Conservation (phyloP, 2,888 invertebrate species). For the Priapulus caudatus region DNA sequence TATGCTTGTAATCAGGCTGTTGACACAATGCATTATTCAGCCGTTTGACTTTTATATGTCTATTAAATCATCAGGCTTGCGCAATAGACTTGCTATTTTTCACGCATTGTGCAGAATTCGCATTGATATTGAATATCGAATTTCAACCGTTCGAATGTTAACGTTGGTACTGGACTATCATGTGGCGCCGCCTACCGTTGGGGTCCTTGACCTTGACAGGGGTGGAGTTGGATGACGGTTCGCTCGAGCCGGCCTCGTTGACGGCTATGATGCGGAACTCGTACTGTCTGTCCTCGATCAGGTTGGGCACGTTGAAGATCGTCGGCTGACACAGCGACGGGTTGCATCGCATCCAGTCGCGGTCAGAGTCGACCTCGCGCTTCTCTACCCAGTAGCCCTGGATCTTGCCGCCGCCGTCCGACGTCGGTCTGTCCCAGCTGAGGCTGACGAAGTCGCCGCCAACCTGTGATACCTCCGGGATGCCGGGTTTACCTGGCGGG, state of each 20-base stretch:
- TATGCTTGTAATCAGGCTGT: no score
- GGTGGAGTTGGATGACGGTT: slow-evolving; percentile 71
- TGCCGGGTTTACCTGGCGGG: slow-evolving; percentile 81
- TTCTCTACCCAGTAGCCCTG: slow-evolving; percentile 99
- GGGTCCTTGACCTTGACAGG: slow-evolving; percentile 87
- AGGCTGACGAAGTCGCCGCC: slow-evolving; percentile 96
- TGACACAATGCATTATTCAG: no score
- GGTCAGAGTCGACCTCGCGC: slow-evolving; percentile 55
- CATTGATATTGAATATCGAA: no score
- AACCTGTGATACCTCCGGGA: slow-evolving; percentile 79
- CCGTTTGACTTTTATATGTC: no score
- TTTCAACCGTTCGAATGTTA: no score
- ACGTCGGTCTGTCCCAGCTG: slow-evolving; percentile 83
- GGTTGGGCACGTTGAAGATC: slow-evolving; percentile 82
- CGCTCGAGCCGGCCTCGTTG: slow-evolving; percentile 78
- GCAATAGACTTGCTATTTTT: no score
- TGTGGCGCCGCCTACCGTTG: slow-evolving; percentile 55
- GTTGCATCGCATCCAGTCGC: slow-evolving; percentile 33
- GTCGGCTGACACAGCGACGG: slow-evolving; percentile 49
- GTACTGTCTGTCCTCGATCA: slow-evolving; percentile 93
- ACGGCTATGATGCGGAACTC: slow-evolving; percentile 95
- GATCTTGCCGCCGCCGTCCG: slow-evolving; percentile 87
- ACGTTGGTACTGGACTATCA: no score
- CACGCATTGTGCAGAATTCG: no score
- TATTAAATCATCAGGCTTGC: no score